Conservation (phyloP, 2,888 invertebrate genomes). For the Dolichomitus sp. region DNA sequence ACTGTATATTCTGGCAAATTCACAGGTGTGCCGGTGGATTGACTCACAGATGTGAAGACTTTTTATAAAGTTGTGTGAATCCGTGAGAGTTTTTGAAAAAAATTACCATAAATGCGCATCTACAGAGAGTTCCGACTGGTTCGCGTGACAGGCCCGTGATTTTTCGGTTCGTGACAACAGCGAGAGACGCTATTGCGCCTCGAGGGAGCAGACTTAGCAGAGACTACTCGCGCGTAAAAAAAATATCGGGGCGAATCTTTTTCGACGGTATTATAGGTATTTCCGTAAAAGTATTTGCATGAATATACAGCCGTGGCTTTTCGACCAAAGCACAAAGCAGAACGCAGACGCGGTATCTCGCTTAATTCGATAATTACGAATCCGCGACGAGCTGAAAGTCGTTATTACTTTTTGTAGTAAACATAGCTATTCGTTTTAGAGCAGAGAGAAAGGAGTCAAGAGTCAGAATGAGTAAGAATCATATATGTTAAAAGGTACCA, state of each 20-base stretch:
- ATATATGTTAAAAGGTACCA: constrained; percentile 15
- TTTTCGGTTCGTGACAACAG: constrained; percentile 62
- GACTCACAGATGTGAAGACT: constrained; percentile 46
- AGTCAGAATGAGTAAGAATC: constrained; percentile 18
- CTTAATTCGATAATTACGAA: constrained; percentile 66
- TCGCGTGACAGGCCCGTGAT: constrained; percentile 75
- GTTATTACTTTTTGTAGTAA: constrained; percentile 61
- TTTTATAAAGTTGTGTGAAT: constrained; percentile 3
- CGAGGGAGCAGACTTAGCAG: constrained; percentile 30
- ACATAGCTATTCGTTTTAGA: constrained; percentile 23
- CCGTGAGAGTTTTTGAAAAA: constrained; percentile 25
- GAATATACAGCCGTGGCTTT: constrained; percentile 60
- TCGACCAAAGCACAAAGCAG: constrained; percentile 47
- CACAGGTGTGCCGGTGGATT: constrained; percentile 51
- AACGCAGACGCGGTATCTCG: constrained; percentile 46
- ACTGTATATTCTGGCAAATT: constrained; percentile 17
- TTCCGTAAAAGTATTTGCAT: constrained; percentile 77
- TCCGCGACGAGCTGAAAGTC: constrained; percentile 55
- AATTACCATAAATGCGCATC: constrained; percentile 29
- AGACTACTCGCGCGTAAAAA: constrained; percentile 18
- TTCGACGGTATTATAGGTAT: constrained; percentile 76
- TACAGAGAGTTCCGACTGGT: constrained; percentile 38
- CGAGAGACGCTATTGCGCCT: constrained; percentile 54
- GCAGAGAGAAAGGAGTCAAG: constrained; percentile 25
- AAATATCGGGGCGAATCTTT: constrained; percentile 58